phyloP scores from a whole-genome alignment of 1,140 invertebrate species.

The Adoxophyes honmai region DNA sequence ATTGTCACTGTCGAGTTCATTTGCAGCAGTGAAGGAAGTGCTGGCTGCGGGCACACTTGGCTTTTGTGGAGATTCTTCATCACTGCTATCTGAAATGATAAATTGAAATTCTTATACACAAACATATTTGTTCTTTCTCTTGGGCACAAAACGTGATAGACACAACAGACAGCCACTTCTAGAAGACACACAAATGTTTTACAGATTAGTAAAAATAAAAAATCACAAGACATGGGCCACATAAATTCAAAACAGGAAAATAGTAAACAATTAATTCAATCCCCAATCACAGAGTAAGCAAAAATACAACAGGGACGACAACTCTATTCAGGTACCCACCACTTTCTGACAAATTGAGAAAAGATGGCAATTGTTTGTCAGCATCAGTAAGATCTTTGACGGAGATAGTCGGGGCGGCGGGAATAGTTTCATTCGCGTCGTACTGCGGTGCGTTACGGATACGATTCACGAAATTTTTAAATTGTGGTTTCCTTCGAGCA shows the following conservation, averaged over 20 bases:
- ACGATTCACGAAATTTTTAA: constrained; percentile 50
- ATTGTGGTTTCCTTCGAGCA: constrained; percentile 36
- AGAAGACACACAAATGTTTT: no score
- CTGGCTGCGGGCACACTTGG: constrained; percentile 9
- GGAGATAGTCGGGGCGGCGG: constrained; percentile 35
- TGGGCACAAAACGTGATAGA: no score
- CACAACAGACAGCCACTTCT: no score
- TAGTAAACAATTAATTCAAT: no score
- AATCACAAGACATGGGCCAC: no score
- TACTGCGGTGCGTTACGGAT: constrained; percentile 40
- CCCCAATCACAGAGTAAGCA: no score
- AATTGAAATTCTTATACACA: background rate
- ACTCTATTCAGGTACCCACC: constrained; percentile 44
- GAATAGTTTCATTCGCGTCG: constrained; percentile 27
- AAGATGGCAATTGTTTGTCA: constrained; percentile 66
- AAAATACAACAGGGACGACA: no score
- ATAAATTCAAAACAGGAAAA: no score
- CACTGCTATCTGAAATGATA: constrained; percentile 58
- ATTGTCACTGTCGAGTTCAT: constrained; percentile 40
- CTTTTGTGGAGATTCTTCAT: constrained; percentile 49
- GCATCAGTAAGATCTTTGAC: constrained; percentile 69
- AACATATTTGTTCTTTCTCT: no score
- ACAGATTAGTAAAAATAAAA: no score
- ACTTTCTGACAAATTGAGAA: constrained; percentile 74
- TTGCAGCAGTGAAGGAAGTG: constrained; percentile 19